Base-by-base conservation (phyloP, 2,888 invertebrate species). In the Amiota communis region DNA sequence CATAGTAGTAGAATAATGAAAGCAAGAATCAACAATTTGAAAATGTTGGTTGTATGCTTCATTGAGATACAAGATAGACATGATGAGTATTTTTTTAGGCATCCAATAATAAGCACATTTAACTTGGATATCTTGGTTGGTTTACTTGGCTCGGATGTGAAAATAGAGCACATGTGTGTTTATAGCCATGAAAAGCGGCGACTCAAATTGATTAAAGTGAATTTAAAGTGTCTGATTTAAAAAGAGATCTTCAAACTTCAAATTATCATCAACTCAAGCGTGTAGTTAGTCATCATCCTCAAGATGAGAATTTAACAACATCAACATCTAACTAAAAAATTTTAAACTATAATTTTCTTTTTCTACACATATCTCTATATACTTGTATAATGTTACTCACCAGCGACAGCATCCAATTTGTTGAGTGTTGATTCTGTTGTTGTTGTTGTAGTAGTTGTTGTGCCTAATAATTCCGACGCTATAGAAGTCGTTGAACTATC, bases 401-500 rank as follows among this genome's bases (percentile, higher is more conserved):
- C 85, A 84, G 84, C 67, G 47, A 51, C 76, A 57, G 80, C 73
- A 78, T 81, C 85, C 78, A 82, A 80, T 83, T 75, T 83, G 79
- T 80, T 79, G 13, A n/a, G 70, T 13, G 51, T 53, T 13, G 49
- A 20, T 13, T 11, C 15, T 17, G 63, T 72, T 74, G 77, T 49
- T 63, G 76, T 48, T 57, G 46, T 53, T 56, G 71, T 69, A 15
- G 72, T 65, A 53, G 72, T 61, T 74, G 75, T 72, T 77, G 74
- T 71, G 59, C 75, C 53, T 72, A 72, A 61, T 72, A 74, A 73
- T 76, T 77, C 49, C 67, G 75, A 67, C 72, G 70, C 70, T 36
- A 36, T 20, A 57, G 78, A 78, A 79, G 81, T 82, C 81, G 77
- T 80, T 82, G 81, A 81, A 82, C 81, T 75, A 76, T 76, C 77